phyloP scores from a whole-genome alignment of 1,140 invertebrate genomes.

The Muscidifurax raptorellus region DNA sequence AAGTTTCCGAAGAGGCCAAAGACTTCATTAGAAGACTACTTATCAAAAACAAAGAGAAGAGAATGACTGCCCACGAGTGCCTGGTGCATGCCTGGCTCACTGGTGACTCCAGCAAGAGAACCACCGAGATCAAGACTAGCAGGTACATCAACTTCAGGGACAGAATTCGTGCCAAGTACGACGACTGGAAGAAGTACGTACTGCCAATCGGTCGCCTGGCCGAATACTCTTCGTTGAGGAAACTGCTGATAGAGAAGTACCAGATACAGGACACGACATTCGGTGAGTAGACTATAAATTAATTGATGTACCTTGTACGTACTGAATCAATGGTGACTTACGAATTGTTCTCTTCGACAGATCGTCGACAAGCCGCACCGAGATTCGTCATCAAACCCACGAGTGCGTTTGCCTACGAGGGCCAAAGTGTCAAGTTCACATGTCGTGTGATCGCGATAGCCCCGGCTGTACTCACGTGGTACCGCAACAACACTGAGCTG shows the following conservation, averaged over 20 bases:
- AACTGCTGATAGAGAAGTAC: conserved; percentile 96
- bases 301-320: not conserved
- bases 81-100: conserved; percentile 96
- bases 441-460: conserved; percentile 97
- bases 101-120: conserved; percentile 86
- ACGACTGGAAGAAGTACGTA: conserved; percentile 93
- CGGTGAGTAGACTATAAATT: conserved; percentile 77
- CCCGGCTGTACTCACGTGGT: conserved; percentile 96
- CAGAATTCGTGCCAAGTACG: conserved; percentile 88
- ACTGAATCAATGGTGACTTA: conserved; percentile 38
- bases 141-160: conserved; percentile 92
- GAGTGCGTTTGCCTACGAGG: conserved; percentile 96
- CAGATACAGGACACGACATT: conserved; percentile 97
- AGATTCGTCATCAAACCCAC: conserved; percentile 97
- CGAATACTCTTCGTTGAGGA: conserved; percentile 97
- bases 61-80: conserved; percentile 98
- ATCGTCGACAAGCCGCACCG: conserved; percentile 97
- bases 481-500: conserved; percentile 93
- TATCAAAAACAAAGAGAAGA: conserved; percentile 95
- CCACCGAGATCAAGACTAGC: conserved; percentile 85
- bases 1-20: conserved; percentile 97
- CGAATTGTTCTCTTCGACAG: conserved; percentile 72
- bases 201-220: conserved; percentile 96
- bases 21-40: conserved; percentile 97
- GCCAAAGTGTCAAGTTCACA: conserved; percentile 97